phyloP scores from a whole-genome alignment of 1,140 invertebrate genomes.

The Adoxophyes honmai region DNA sequence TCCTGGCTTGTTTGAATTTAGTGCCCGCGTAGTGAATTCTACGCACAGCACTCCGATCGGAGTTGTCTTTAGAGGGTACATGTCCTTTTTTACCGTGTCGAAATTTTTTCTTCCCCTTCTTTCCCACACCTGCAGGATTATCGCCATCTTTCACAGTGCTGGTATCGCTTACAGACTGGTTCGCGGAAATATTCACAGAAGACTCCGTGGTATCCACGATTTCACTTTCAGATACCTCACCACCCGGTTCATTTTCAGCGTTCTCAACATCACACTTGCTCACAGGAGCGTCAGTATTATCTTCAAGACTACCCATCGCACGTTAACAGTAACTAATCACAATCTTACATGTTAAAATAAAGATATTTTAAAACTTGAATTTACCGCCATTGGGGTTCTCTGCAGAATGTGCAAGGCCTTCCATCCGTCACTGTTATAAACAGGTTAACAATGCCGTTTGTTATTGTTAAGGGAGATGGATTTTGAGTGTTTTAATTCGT shows the following conservation, averaged over 20 bases:
- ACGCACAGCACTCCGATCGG: constrained; percentile 56
- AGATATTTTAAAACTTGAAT: constrained; percentile 58
- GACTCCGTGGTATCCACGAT: constrained; percentile 70
- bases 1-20: constrained; percentile 67
- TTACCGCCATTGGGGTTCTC: constrained; percentile 68
- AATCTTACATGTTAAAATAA: constrained; percentile 31
- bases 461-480: constrained; percentile 28
- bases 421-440: constrained; percentile 74
- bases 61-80: constrained; percentile 52
- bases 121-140: constrained; percentile 29
- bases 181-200: constrained; percentile 84
- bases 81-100: constrained; percentile 68
- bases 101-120: constrained; percentile 69
- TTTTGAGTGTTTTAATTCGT: background rate
- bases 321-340: constrained; percentile 26
- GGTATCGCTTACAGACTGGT: constrained; percentile 32
- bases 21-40: constrained; percentile 58
- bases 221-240: constrained; percentile 55
- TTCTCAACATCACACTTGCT: constrained; percentile 85
- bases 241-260: constrained; percentile 37
- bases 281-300: constrained; percentile 82
- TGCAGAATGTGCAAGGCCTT: constrained; percentile 71
- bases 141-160: constrained; percentile 58
- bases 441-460: constrained; percentile 59
- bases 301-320: constrained; percentile 62